Evolutionary conservation across 2,113 vertebrate species (phyloP).

Genomic region (Campylorhamphus procurvoides): DNA sequence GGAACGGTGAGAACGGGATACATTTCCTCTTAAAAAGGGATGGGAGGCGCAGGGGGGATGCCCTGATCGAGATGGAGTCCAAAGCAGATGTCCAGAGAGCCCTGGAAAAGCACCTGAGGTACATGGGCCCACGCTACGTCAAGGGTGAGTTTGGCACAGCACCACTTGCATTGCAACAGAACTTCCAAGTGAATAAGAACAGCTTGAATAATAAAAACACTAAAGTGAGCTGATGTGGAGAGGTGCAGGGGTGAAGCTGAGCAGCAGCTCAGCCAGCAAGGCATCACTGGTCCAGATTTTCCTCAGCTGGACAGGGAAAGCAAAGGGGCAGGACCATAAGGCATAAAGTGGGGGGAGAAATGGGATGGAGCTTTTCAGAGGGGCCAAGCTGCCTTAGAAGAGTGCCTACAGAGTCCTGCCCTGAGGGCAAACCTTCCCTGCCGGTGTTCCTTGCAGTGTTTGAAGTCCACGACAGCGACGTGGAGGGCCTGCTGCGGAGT

Average conservation of each 20-base stretch:
- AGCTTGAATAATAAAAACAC: too few relatives aligned
- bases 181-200: rapidly evolving
- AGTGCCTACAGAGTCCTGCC: too few relatives aligned
- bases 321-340: rapidly evolving
- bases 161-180: rapidly evolving
- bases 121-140: conserved; percentile 90
- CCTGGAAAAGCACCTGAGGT: conserved; percentile 88
- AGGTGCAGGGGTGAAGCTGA: neutral
- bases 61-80: conserved; percentile 89
- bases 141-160: conserved; percentile 79
- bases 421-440: rapidly evolving
- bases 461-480: conserved; percentile 86
- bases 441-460: conserved; percentile 65
- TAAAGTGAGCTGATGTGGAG: rapidly evolving
- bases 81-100: conserved; percentile 88
- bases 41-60: conserved; percentile 86
- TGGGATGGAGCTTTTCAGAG: rapidly evolving
- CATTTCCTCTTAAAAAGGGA: conserved; percentile 83
- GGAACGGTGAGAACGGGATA: conserved; percentile 83
- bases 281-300: rapidly evolving
- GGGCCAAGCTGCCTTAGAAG: neutral
- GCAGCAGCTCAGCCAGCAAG: neutral
- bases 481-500: conserved; percentile 80
- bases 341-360: rapidly evolving
- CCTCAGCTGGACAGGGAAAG: too few relatives aligned